Evolutionary conservation across 2,888 invertebrate genomes (phyloP), one percentile per base, ranked within the genome.

Genomic region (Meteorus cinctellus): DNA sequence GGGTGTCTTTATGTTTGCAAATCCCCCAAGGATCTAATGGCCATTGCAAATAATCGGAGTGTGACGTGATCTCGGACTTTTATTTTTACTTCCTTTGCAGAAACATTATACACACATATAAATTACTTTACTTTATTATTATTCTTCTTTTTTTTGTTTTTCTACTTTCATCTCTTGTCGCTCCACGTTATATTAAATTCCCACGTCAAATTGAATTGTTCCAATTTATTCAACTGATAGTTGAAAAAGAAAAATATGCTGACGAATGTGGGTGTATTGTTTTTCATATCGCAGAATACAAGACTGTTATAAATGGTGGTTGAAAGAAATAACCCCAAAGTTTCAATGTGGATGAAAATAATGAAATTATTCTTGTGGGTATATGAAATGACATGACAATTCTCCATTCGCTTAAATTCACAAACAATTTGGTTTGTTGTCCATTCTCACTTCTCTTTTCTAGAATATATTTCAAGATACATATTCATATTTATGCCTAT

Each of bases 31-130:
- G 62, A 31, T 31, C 51, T 29, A 51, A 60, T 14, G 62, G 41
- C 16, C 45, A 62, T 48, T 36, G 62, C 60, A 45, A 72, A 72
- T 72, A 72, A 72, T 72, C 62, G 29, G 62, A 72, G 62, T 62
- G 27, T 72, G 60, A 62, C 41, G 62, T 71, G 71, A 72, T 72
- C 71, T 6, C 16, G n/a, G 48, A 48, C 45, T 60, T 27, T 72
- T 62, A 29, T 62, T 72, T 72, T 72, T 41, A 62, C 71, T 29
- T 63, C 41, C 14, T 24, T 55, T 29, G n/a, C n/a, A 62, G 31
- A 60, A 36, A 62, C 36, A 60, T 36, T 36, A n/a, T 60, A 34
- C 12, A 12, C 34, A 41, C 41, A 41, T 12, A 41, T 41, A 41
- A 41, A 41, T 69, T 69, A 29, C 31, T 68, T 68, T 51, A 24